phyloP scores from a whole-genome alignment of 2,888 invertebrate genomes.

The Parnassius smintheus region DNA sequence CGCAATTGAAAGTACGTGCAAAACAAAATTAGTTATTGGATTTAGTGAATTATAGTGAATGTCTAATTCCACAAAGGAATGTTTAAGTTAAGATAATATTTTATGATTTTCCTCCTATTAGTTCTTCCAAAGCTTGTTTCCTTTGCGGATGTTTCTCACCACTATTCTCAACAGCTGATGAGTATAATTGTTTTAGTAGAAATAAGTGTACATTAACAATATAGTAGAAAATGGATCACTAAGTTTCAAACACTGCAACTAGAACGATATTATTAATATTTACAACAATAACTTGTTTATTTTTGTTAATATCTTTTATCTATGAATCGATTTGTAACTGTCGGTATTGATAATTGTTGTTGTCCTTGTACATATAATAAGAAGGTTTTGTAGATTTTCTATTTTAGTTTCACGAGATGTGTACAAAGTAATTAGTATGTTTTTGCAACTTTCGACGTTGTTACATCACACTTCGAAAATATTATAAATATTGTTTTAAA shows the following conservation, averaged over 20 bases:
- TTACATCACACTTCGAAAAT: constrained; percentile 53
- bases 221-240: constrained; percentile 33
- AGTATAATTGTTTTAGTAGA: constrained; percentile 46
- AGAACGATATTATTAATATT: constrained; percentile 18
- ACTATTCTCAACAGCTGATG: constrained; percentile 25
- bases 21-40: constrained; percentile 52
- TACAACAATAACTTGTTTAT: constrained; percentile 38
- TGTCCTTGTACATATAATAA: constrained; percentile 66
- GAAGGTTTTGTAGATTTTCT: constrained; percentile 76
- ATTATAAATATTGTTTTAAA: constrained; percentile 79
- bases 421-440: constrained; percentile 75
- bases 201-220: constrained; percentile 47
- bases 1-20: constrained; percentile 52
- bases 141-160: constrained; percentile 26
- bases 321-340: constrained; percentile 45
- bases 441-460: constrained; percentile 61
- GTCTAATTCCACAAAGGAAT: constrained; percentile 36
- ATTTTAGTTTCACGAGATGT: constrained; percentile 70
- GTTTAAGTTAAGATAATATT: constrained; percentile 34
- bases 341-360: constrained; percentile 69
- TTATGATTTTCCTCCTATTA: constrained; percentile 34
- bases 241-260: constrained; percentile 19
- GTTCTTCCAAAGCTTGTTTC: constrained; percentile 55
- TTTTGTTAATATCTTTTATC: constrained; percentile 52
- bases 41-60: constrained; percentile 55